Evolutionary conservation across 53 echinoderm and acorn worm species (phyloP).

Genomic region (Holothuria leucospilota): DNA sequence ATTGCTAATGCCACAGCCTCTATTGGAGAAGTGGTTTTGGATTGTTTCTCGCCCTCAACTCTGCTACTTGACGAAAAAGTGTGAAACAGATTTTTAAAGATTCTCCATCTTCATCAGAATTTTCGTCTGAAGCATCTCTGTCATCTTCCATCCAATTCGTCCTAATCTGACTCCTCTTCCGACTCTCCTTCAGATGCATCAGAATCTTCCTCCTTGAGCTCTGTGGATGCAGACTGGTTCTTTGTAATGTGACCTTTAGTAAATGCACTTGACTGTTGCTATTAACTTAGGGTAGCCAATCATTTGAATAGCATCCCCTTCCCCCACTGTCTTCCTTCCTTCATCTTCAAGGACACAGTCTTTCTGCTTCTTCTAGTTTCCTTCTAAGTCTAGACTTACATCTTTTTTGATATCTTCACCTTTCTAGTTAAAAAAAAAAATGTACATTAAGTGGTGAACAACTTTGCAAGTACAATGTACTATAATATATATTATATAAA

Average conservation of each 20-base stretch:
- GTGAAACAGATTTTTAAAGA: too few relatives aligned
- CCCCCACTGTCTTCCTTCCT: conserved; percentile 13
- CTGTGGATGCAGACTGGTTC: background rate
- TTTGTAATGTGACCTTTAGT: too few relatives aligned
- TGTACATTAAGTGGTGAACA: too few relatives aligned
- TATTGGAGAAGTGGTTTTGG: too few relatives aligned
- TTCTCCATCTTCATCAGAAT: background rate
- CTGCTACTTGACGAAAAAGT: too few relatives aligned
- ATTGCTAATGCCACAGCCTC: too few relatives aligned
- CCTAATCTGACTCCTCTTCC: background rate
- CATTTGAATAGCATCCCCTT: conserved; percentile 1
- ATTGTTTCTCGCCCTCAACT: too few relatives aligned
- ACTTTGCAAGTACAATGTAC: too few relatives aligned
- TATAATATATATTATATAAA: too few relatives aligned
- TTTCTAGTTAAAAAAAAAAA: background rate
- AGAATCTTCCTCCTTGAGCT: background rate
- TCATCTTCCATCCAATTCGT: conserved; percentile 12
- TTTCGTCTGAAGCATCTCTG: conserved; percentile 24
- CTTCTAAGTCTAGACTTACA: conserved; percentile 74
- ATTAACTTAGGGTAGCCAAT: conserved; percentile 8
- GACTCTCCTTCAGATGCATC: background rate
- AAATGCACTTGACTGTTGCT: background rate
- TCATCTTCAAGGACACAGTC: conserved; percentile 56
- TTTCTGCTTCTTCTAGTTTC: conserved; percentile 79
- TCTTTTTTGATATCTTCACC: conserved; percentile 76